A percentile compares a stretch with the other conserved stretches of the same genome.
phyloP scores from a whole-genome alignment of 2,797 vertebrate species.

The Micromesistius poutassou region DNA sequence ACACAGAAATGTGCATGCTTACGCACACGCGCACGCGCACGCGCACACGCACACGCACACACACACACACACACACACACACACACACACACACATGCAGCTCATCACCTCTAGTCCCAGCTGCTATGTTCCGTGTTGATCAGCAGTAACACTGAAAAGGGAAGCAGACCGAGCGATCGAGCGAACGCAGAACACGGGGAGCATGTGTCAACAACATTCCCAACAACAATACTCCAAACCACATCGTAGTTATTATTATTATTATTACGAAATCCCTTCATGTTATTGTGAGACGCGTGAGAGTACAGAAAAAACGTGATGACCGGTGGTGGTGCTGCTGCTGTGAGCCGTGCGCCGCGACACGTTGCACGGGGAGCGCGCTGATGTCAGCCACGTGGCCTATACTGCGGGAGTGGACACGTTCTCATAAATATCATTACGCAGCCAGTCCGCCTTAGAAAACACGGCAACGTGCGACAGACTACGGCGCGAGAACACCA shows the following conservation, averaged over 20 bases:
- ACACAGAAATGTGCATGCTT: not conserved
- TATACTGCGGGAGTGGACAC: slow-evolving; percentile 53
- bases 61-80: not conserved
- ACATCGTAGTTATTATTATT: not conserved
- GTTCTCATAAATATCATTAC: slow-evolving; percentile 70
- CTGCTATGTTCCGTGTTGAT: slow-evolving; percentile 17
- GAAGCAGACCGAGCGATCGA: slow-evolving; percentile 20
- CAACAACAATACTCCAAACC: too few relatives aligned
- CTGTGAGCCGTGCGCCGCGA: slow-evolving; percentile 41
- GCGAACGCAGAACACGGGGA: not conserved
- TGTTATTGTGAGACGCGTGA: not conserved
- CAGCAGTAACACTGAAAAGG: slow-evolving; percentile 8
- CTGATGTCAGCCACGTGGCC: slow-evolving; percentile 58
- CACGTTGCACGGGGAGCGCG: slow-evolving; percentile 41
- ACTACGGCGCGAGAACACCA: slow-evolving; percentile 38
- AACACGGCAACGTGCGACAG: slow-evolving; percentile 47
- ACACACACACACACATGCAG: not conserved
- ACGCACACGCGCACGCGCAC: not conserved
- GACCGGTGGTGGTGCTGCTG: slow-evolving; percentile 34
- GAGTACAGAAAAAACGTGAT: slow-evolving; percentile 26
- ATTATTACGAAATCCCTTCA: not conserved
- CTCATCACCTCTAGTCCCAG: too few relatives aligned
- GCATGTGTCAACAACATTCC: too few relatives aligned
- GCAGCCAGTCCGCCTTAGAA: slow-evolving; percentile 49
- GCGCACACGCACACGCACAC: not conserved